These are phyloP conservation scores for Cossypha niveicapilla DNA, from an alignment of 2,797 vertebrate genomes.

Conservation along the genomic window DNA sequence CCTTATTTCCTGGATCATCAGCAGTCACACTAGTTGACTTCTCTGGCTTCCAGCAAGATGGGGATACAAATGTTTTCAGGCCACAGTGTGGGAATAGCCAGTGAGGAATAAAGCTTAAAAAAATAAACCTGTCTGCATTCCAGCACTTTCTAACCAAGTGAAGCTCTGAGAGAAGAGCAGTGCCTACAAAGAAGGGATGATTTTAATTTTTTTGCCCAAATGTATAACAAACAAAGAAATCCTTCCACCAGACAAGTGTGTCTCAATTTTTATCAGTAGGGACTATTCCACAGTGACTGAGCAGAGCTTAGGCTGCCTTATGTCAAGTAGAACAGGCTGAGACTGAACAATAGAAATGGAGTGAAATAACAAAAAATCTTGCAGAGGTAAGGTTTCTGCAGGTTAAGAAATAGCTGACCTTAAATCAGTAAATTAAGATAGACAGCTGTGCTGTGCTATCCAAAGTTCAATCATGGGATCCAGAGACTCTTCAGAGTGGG, in stretches of 20 bases:
- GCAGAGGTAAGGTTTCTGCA: not conserved
- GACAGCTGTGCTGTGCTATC: not conserved
- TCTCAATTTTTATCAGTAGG: not conserved
- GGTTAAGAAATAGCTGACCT: not conserved
- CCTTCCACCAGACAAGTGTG: not conserved
- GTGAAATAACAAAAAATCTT: not conserved
- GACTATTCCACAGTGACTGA: not conserved
- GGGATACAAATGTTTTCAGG: not conserved
- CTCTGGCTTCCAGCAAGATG: not conserved
- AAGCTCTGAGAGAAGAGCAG: not conserved
- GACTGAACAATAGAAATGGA: not conserved
- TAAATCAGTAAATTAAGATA: not conserved
- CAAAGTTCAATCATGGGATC: not conserved
- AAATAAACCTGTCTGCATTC: not conserved
- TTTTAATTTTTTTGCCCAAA: accelerated
- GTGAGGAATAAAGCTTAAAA: not conserved
- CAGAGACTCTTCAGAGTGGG: not conserved
- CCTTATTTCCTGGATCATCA: not conserved
- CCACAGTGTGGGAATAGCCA: not conserved
- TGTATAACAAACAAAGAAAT: not conserved
- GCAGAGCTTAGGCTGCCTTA: not conserved
- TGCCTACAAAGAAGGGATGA: not conserved
- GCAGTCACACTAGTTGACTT: not conserved
- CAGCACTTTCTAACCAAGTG: not conserved
- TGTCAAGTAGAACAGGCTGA: not conserved